Base-by-base conservation (phyloP, 1,140 invertebrate species). In the Pogonomyrmex barbatus region DNA sequence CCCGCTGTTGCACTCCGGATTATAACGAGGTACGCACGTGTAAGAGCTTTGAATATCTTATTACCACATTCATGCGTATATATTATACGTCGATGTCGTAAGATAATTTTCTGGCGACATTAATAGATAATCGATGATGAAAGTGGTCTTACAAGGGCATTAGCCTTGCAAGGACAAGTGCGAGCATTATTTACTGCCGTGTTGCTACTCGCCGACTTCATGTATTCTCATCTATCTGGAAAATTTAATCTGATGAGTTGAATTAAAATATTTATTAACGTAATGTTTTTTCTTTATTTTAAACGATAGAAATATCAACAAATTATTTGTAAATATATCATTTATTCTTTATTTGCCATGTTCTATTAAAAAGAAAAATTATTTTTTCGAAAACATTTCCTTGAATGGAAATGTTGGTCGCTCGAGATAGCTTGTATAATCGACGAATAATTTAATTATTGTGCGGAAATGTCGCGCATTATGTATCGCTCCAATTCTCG, bases 91-190 rank as follows among this genome's bases (percentile, higher is more conserved):
- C 50, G 39, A 73, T 73, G 67, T 60, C 42, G 54, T 82, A 71
- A 85, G 47, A 86, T 79, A 86, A 88, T 86, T 71, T 86, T 63
- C 73, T 42, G 42, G n/a, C 54, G 50, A 68, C 58, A 65, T 75
- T 88, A 68, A 88, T 63, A 45, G 79, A 68, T 50, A 36, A 60
- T 17, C 39, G 70, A 68, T 54, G 47, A 87, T 62, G 62, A 87
- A 83, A 88, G 76, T 70, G 62, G 24, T 56, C 17, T 12, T 71
- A 36, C 47, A 71, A 63, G 67, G 56, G 68, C 67, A 86, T 83
- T 86, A 83, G 78, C 78, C 62, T 73, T 33, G 77, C 58, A 83
- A 88, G 77, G 85, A 87, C 78, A 47, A 24, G 10, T 52, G 47
- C 24, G 60, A 63, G 75, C 81, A 75, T 85, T 85, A 77, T 52